Evolutionary conservation across 2,113 vertebrate genomes (phyloP).

Genomic region (Micronycteris hirsuta): DNA sequence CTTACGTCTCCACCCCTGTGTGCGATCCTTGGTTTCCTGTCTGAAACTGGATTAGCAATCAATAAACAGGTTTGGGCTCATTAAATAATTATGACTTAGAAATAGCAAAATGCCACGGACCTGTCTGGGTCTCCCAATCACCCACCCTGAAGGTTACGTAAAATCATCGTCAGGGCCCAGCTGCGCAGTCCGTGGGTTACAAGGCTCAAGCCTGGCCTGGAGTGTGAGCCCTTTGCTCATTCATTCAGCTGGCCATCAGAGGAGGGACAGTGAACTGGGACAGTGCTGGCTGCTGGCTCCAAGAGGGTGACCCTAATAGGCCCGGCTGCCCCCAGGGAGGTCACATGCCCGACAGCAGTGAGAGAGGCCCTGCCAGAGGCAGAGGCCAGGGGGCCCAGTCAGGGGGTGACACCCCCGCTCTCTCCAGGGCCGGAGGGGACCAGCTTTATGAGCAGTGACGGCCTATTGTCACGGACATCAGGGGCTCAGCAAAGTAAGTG

Average conservation of each 20-base stretch:
- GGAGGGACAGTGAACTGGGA: no score
- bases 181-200: fast-evolving
- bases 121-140: no score
- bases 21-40: not conserved
- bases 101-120: not conserved
- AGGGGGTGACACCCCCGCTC: not conserved
- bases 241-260: not conserved
- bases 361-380: not conserved
- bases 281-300: fast-evolving
- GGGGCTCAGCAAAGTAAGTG: no score
- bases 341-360: not conserved
- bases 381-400: fast-evolving
- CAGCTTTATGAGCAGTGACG: no score
- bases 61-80: not conserved
- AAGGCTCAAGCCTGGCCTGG: not conserved
- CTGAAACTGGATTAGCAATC: not conserved
- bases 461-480: not conserved
- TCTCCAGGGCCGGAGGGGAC: no score
- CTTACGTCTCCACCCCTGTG: not conserved
- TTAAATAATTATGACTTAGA: not conserved
- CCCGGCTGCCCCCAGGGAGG: not conserved
- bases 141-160: not conserved
- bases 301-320: fast-evolving
- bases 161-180: not conserved
- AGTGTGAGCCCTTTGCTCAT: fast-evolving